A percentile compares a stretch with the other conserved stretches of the same genome.
Conservation (phyloP, 2,113 vertebrate genomes). For the Tetrao urogallus region DNA sequence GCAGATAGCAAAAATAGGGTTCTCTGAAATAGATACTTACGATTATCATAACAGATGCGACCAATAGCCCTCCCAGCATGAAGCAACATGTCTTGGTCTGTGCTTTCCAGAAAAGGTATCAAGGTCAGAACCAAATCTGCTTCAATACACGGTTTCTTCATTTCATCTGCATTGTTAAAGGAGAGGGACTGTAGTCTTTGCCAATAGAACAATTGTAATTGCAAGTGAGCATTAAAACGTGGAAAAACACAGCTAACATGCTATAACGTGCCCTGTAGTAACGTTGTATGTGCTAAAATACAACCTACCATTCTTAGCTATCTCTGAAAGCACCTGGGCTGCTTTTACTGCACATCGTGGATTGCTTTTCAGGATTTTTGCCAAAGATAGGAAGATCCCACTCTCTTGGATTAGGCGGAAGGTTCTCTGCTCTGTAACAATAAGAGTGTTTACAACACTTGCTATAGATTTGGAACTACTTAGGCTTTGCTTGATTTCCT, state of each 20-base stretch:
- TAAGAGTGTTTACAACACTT: background rate
- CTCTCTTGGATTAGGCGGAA: conserved; percentile 75
- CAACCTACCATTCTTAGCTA: conserved; percentile 85
- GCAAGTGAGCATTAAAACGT: background rate
- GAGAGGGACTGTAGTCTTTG: background rate
- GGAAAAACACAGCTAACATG: background rate
- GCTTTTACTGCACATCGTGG: conserved; percentile 78
- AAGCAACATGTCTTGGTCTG: conserved; percentile 84
- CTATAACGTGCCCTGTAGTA: background rate
- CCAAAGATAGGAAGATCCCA: conserved; percentile 79
- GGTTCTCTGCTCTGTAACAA: conserved; percentile 79
- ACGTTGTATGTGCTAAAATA: background rate
- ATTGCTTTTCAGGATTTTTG: conserved; percentile 76
- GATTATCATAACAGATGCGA: conserved; percentile 88
- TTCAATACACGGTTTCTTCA: conserved; percentile 84
- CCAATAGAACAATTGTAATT: background rate
- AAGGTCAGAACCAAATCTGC: conserved; percentile 83
- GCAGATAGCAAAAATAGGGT: background rate
- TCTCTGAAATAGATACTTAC: conserved; percentile 69
- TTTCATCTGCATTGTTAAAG: conserved; percentile 73
- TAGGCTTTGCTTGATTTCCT: background rate
- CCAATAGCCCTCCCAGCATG: conserved; percentile 88
- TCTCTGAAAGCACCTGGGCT: conserved; percentile 85
- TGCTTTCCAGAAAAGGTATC: conserved; percentile 83
- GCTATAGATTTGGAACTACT: background rate